These are phyloP conservation scores for Phrynocephalus versicolor DNA, from an alignment of 2,113 vertebrate genomes.

Conservation along the genomic window DNA sequence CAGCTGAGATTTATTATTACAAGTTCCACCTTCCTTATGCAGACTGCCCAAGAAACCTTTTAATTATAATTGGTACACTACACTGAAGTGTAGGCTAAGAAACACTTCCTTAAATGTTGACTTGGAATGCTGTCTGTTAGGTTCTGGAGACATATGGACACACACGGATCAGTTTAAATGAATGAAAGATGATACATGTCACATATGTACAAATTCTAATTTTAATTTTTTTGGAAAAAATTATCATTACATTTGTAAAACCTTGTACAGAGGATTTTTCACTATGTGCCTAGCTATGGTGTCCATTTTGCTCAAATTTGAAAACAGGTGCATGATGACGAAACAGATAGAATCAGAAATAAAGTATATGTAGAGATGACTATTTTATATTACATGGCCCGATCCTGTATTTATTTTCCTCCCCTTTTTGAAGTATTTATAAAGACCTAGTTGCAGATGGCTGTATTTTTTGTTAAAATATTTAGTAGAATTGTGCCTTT, in stretches of 20 bases:
- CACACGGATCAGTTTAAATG: slow-evolving; percentile 54
- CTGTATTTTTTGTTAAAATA: slow-evolving; percentile 87
- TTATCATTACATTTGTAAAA: slow-evolving; percentile 77
- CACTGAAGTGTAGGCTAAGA: slow-evolving; percentile 74
- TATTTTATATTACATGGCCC: slow-evolving; percentile 86
- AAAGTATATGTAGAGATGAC: slow-evolving; percentile 84
- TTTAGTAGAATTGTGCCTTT: slow-evolving; percentile 88
- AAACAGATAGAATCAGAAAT: slow-evolving; percentile 71
- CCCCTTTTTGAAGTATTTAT: slow-evolving; percentile 85
- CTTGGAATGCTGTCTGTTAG: slow-evolving; percentile 77
- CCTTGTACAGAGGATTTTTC: slow-evolving; percentile 82
- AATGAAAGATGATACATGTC: slow-evolving; percentile 73
- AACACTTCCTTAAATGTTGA: slow-evolving; percentile 73
- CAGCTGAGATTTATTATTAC: slow-evolving; percentile 47
- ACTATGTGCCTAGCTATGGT: slow-evolving; percentile 86
- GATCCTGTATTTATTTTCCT: slow-evolving; percentile 85
- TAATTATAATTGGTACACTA: slow-evolving; percentile 68
- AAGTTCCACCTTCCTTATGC: slow-evolving; percentile 69
- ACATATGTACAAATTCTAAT: slow-evolving; percentile 69
- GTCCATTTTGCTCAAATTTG: slow-evolving; percentile 80
- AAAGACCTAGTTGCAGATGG: slow-evolving; percentile 84
- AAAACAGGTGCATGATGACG: slow-evolving; percentile 81
- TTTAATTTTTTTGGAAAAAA: slow-evolving; percentile 44
- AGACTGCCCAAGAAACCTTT: slow-evolving; percentile 74
- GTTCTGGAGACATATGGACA: slow-evolving; percentile 51